Conservation (phyloP, 2,888 invertebrate species). For the Stenodema calcarata region DNA sequence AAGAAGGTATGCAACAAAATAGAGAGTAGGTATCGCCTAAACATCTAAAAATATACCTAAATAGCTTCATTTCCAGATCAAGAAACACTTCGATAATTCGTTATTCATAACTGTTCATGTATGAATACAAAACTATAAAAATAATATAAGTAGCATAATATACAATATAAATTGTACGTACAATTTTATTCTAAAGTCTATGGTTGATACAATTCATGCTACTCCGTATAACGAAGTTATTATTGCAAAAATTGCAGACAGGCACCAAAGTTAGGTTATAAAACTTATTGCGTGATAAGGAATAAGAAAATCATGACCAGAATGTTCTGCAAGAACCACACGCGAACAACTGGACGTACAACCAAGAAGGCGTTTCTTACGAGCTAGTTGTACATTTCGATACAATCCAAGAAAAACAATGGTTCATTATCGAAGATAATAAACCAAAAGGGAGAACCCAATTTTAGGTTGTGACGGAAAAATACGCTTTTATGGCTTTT, state of each 20-base stretch:
- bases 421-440: too few relatives aligned
- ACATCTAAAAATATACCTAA: background rate
- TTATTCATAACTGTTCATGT: background rate
- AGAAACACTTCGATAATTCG: background rate
- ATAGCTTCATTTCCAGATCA: background rate
- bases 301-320: too few relatives aligned
- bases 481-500: too few relatives aligned
- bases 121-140: constrained; percentile 42
- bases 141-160: constrained; percentile 41
- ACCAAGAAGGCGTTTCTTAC: too few relatives aligned
- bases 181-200: background rate
- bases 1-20: background rate
- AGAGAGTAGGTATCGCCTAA: background rate
- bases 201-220: background rate
- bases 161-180: background rate
- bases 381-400: too few relatives aligned
- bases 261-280: background rate
- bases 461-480: too few relatives aligned
- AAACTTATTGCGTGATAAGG: too few relatives aligned
- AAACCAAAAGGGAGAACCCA: too few relatives aligned
- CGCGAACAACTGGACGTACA: too few relatives aligned
- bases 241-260: background rate
- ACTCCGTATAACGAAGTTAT: background rate
- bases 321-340: too few relatives aligned
- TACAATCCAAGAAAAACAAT: too few relatives aligned